phyloP scores from a whole-genome alignment of 2,113 vertebrate genomes.

The Phrynosoma blainvillii region DNA sequence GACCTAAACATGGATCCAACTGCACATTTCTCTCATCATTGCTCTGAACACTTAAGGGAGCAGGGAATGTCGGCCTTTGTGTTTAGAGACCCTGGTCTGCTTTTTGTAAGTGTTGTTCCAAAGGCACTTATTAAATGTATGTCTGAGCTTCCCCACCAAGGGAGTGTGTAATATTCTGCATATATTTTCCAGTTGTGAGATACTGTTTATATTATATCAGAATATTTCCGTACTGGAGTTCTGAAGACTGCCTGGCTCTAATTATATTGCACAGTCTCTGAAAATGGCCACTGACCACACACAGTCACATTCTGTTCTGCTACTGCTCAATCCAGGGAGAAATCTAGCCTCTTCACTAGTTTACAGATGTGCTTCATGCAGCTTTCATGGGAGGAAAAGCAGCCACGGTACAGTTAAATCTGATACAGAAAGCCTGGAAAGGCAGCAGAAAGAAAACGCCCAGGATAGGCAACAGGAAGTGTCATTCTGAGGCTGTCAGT shows the following conservation, averaged over 20 bases:
- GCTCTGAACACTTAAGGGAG: background rate
- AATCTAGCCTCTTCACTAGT: background rate
- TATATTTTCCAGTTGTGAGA: background rate
- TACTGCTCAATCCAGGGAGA: background rate
- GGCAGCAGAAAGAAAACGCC: background rate
- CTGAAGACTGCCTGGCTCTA: background rate
- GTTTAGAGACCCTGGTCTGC: background rate
- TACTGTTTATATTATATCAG: background rate
- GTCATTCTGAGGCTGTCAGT: background rate
- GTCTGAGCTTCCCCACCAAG: background rate
- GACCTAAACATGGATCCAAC: background rate
- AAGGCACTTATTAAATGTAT: background rate
- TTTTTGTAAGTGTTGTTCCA: background rate
- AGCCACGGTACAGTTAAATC: background rate
- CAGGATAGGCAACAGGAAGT: constrained; percentile 15
- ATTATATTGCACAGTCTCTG: background rate
- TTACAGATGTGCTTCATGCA: background rate
- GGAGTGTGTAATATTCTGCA: background rate
- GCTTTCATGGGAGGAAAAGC: background rate
- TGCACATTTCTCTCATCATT: background rate
- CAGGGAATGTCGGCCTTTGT: background rate
- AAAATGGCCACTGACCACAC: background rate
- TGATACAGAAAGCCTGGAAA: background rate
- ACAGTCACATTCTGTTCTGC: background rate
- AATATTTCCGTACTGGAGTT: background rate